These are phyloP conservation scores for Dendrolimus pini DNA, from an alignment of 2,888 invertebrate genomes.

Conservation along the genomic window DNA sequence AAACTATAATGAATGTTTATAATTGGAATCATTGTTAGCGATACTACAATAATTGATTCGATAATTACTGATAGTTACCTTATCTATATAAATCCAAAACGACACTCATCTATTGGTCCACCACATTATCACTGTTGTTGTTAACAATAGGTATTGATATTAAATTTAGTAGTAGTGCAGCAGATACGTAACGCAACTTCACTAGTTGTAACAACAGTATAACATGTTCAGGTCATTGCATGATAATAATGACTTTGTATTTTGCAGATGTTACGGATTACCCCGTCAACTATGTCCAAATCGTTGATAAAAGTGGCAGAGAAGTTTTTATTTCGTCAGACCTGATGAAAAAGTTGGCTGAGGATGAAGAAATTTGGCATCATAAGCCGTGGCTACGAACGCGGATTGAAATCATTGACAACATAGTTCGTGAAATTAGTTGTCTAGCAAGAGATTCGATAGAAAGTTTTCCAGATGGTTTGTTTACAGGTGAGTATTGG, in stretches of 20 bases:
- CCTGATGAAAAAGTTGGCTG: constrained; percentile 38
- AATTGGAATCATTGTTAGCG: too few relatives aligned
- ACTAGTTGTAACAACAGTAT: too few relatives aligned
- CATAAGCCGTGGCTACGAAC: constrained; percentile 64
- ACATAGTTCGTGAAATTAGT: constrained; percentile 31
- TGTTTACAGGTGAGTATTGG: constrained; percentile 47
- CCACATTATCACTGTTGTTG: neutral
- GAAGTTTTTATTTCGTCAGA: constrained; percentile 40
- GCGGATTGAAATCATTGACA: constrained; percentile 39
- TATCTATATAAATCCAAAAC: neutral
- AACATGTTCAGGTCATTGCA: too few relatives aligned
- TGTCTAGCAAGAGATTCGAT: constrained; percentile 47
- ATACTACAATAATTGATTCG: neutral
- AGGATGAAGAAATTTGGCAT: constrained; percentile 53
- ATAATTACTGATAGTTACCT: neutral
- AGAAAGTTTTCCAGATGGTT: constrained; percentile 76
- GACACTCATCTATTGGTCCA: neutral
- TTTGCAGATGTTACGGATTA: constrained; percentile 36
- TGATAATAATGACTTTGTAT: constrained; percentile 5
- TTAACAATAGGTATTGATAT: neutral
- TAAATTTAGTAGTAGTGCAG: neutral
- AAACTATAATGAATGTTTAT: too few relatives aligned
- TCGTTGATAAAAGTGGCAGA: constrained; percentile 39
- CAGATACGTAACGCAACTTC: too few relatives aligned
- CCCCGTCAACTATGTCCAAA: neutral